Evolutionary conservation across 2,888 invertebrate species (phyloP), one percentile per base, ranked within the genome.

Genomic region (Dryobotodes eremita): DNA sequence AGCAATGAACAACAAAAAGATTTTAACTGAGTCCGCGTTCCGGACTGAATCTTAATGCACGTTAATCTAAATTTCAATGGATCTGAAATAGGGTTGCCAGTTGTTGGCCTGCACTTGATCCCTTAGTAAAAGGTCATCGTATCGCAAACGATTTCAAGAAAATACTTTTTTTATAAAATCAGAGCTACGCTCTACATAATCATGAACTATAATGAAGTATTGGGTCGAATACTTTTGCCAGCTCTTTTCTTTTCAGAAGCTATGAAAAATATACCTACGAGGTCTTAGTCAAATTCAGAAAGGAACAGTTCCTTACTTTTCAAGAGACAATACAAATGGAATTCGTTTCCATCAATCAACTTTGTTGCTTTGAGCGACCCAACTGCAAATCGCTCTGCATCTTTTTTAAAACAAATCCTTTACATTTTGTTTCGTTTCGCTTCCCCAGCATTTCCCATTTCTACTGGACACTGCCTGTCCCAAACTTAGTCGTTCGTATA

Each of bases 61-160:
- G 88, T 88, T 91, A 91, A 94, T 94, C 92, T 93, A 91, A 94
- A 94, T 93, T 92, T 92, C 93, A 92, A 94, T 92, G 89, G 90
- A 89, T 88, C 84, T 71, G 71, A 74, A 85, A 84, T 89, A 89
- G 89, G 89, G 89, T 80, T 89, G 84, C 77, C 88, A 55, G 68
- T 66, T 71, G 66, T 55, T 53, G 61, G 36, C 36, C 42, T 68
- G 70, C 65, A 75, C 62, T 85, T 71, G 68, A 75, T 75, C 23
- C 50, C 48, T 66, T 64, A 59, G 13, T 57, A 50, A 80, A 62
- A 55, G 48, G 5, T 77, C 46, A 62, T 48, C 48, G 59, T 59
- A 26, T 59, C 3, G 55, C 64, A n/a, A 71, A 65, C 11, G 26
- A 42, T 59, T 53, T 57, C 15, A 36, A 6, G 4, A 61, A 61